Conservation (phyloP, 1,140 invertebrate species). For the Homarus americanus region DNA sequence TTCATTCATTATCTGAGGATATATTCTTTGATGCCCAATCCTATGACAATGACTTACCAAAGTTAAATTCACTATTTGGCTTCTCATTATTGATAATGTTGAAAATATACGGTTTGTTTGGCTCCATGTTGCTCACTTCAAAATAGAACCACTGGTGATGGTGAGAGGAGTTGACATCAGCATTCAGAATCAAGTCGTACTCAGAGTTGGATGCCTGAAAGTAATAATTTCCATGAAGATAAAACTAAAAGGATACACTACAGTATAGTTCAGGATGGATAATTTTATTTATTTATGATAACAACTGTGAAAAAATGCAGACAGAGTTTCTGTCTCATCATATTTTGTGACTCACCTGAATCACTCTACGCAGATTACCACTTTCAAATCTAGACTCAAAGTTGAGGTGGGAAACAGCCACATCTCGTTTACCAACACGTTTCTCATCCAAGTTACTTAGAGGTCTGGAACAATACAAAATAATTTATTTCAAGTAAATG, state of each 20-base stretch:
- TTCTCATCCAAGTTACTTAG: constrained; percentile 75
- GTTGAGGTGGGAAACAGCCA: constrained; percentile 80
- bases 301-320: no score
- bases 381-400: constrained; percentile 95
- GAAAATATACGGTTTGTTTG: constrained; percentile 87
- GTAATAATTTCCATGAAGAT: neutral
- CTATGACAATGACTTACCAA: constrained; percentile 81
- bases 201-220: constrained; percentile 85
- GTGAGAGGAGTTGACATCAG: constrained; percentile 89
- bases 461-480: constrained; percentile 25
- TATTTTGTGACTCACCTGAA: constrained; percentile 89
- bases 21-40: no score
- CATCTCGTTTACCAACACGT: constrained; percentile 65
- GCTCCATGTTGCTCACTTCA: constrained; percentile 90
- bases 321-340: no score
- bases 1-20: no score
- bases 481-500: no score
- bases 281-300: no score
- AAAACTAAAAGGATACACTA: no score
- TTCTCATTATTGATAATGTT: constrained; percentile 96
- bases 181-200: constrained; percentile 91
- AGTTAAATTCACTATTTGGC: constrained; percentile 92
- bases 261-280: no score
- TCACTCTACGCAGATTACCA: constrained; percentile 92
- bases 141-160: constrained; percentile 97